Evolutionary conservation across 2,113 vertebrate species (phyloP).

Genomic region (Rhinolophus ferrumequinum): DNA sequence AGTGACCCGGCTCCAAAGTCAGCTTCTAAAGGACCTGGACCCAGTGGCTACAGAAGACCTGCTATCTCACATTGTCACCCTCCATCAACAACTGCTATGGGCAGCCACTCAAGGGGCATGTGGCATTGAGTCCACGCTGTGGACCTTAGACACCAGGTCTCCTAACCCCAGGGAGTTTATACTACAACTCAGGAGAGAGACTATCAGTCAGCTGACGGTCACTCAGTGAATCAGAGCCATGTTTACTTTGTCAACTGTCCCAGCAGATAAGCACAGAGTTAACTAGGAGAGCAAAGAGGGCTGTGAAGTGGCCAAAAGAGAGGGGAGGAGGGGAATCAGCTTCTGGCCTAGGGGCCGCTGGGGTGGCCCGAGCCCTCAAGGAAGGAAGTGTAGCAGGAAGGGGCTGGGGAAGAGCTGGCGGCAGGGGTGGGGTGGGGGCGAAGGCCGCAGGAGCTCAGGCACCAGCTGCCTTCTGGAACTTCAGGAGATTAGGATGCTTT

Average conservation of each 20-base stretch:
- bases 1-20: background rate
- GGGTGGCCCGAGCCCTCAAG: background rate
- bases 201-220: background rate
- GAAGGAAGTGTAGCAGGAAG: background rate
- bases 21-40: background rate
- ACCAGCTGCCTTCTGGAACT: background rate
- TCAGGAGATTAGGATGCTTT: constrained; percentile 8
- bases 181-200: background rate
- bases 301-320: background rate
- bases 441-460: accelerated
- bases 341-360: background rate
- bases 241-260: background rate
- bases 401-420: background rate
- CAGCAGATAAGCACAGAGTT: background rate
- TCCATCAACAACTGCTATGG: background rate
- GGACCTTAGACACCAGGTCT: background rate
- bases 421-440: accelerated
- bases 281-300: background rate
- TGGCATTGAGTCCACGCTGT: background rate
- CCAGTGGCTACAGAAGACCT: background rate
- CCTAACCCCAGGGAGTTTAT: background rate
- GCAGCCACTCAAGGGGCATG: background rate
- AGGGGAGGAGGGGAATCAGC: background rate
- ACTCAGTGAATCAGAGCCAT: accelerated
- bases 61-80: accelerated